phyloP scores from a whole-genome alignment of 2,113 vertebrate species.

The Pygoscelis adeliae region DNA sequence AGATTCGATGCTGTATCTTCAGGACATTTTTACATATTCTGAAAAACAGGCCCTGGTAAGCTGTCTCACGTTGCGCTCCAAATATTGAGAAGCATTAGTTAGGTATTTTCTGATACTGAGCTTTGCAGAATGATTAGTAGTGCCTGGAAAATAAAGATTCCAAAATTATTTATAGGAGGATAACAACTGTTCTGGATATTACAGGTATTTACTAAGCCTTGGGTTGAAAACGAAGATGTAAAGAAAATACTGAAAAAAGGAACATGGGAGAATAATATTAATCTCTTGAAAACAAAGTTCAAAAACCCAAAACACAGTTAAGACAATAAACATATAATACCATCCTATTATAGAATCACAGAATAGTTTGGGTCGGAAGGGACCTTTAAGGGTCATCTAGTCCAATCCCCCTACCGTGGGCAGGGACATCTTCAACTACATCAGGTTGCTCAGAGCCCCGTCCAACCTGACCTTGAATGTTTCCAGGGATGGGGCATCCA shows the following conservation, averaged over 20 bases:
- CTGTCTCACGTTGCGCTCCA: not conserved
- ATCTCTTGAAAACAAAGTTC: not conserved
- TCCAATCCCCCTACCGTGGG: no score
- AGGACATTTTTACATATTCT: not conserved
- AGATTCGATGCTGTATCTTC: not conserved
- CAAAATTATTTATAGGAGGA: not conserved
- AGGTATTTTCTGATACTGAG: not conserved
- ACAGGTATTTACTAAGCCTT: not conserved
- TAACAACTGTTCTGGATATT: not conserved
- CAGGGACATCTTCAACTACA: no score
- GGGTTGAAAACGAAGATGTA: not conserved
- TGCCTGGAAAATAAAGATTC: not conserved
- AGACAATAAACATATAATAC: not conserved
- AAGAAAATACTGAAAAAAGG: not conserved
- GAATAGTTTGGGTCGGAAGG: no score
- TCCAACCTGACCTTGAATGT: no score
- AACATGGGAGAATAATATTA: not conserved
- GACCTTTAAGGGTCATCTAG: no score
- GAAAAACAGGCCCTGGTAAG: not conserved
- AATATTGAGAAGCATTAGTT: not conserved
- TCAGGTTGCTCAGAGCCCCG: no score
- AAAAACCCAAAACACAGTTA: not conserved
- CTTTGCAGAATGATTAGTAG: not conserved
- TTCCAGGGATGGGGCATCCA: no score
- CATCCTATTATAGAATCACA: not conserved